A percentile compares a stretch with the other conserved stretches of the same genome.
Evolutionary conservation across 92 coral and sea anemone species (phyloP).

Genomic region (Pocillopora grandis): DNA sequence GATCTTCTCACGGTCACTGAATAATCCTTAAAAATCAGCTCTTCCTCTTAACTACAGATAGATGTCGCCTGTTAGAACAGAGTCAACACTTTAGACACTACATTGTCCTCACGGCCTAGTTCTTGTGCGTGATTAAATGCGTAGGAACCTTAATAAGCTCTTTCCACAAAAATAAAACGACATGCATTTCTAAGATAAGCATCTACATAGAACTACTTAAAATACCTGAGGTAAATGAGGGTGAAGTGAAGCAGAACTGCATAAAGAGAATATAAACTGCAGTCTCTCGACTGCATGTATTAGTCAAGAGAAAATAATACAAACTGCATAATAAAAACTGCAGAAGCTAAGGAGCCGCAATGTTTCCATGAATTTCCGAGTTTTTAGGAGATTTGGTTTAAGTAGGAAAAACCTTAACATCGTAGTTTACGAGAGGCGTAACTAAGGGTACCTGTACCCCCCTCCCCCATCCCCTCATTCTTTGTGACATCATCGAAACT

Average conservation of each 20-base stretch:
- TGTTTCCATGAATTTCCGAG: too few species aligned
- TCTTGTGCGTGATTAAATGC: background rate
- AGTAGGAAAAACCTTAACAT: too few species aligned
- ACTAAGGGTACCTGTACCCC: too few species aligned
- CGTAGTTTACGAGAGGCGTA: too few species aligned
- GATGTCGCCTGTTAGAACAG: background rate
- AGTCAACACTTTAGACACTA: background rate
- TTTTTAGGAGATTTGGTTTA: too few species aligned
- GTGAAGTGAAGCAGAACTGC: too few species aligned
- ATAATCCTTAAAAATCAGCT: slow-evolving; percentile 10
- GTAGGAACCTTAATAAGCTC: background rate
- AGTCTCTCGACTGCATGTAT: too few species aligned
- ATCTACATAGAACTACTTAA: background rate
- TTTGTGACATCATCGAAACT: too few species aligned
- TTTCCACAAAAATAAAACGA: background rate
- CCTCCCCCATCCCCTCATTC: too few species aligned
- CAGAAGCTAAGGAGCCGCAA: fast-evolving
- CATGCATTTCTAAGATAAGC: background rate
- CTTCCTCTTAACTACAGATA: slow-evolving; percentile 23
- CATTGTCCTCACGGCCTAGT: background rate
- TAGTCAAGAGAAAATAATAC: fast-evolving
- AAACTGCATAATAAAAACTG: fast-evolving
- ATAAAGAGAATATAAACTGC: too few species aligned
- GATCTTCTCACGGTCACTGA: slow-evolving; percentile 11
- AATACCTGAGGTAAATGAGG: too few species aligned